These are phyloP conservation scores for Nansenia antarctica DNA, from an alignment of 2,113 vertebrate genomes.

Conservation along the genomic window DNA sequence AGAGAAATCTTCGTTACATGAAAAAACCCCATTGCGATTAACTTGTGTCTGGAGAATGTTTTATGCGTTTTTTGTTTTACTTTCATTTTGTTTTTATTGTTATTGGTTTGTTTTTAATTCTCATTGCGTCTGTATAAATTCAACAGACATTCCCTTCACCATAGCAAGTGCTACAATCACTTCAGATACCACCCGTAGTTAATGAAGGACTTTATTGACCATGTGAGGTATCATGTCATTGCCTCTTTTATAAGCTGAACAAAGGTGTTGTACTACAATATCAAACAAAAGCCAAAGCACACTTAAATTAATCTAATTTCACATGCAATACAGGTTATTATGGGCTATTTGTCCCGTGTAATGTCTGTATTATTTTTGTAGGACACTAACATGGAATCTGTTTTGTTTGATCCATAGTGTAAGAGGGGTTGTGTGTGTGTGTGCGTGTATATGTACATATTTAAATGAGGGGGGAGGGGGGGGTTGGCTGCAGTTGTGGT, in stretches of 20 bases:
- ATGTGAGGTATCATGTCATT: slow-evolving; percentile 38
- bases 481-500: slow-evolving; percentile 46
- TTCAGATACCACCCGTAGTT: neutral
- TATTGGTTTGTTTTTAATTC: neutral
- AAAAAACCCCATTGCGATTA: neutral
- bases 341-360: slow-evolving; percentile 59
- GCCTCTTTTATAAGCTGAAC: slow-evolving; percentile 65
- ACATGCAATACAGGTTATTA: slow-evolving; percentile 70
- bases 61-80: neutral
- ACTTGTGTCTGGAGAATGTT: neutral
- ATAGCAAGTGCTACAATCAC: neutral
- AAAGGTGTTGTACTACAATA: slow-evolving; percentile 68
- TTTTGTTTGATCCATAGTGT: slow-evolving; percentile 33
- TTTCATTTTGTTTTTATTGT: neutral
- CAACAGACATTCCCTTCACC: neutral
- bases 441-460: slow-evolving; percentile 61
- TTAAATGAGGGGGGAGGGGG: slow-evolving; percentile 48
- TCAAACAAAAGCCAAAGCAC: slow-evolving; percentile 75
- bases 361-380: too few relatives aligned
- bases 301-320: slow-evolving; percentile 72
- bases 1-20: too few relatives aligned
- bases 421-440: slow-evolving; percentile 42
- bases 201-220: too few relatives aligned
- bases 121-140: neutral
- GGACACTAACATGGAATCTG: slow-evolving; percentile 69